phyloP scores from a whole-genome alignment of 2,113 vertebrate genomes.

The Lepisosteus oculatus region DNA sequence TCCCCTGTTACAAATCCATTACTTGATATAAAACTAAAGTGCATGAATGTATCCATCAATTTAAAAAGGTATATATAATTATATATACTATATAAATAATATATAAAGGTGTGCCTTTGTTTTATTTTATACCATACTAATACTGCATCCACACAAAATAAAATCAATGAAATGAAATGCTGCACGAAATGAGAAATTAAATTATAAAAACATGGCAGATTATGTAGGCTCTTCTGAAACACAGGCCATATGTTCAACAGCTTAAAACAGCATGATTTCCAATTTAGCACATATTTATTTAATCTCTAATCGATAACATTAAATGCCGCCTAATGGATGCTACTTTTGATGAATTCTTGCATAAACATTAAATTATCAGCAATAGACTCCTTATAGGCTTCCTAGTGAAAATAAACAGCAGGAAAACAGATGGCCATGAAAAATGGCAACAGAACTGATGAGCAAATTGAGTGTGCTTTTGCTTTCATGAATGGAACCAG shows the following conservation, averaged over 20 bases:
- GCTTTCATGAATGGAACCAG: neutral
- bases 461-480: neutral
- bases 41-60: conserved; percentile 2
- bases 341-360: conserved; percentile 2
- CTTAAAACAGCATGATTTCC: neutral
- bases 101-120: no score
- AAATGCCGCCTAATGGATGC: neutral
- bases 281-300: conserved; percentile 8
- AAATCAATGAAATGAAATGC: no score
- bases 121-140: no score
- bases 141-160: no score
- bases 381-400: neutral
- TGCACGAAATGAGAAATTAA: no score
- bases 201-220: neutral
- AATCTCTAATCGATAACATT: conserved; percentile 12
- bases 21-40: neutral
- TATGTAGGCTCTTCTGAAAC: neutral
- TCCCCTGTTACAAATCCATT: no score
- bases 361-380: neutral
- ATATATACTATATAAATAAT: no score
- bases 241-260: conserved; percentile 5
- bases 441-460: neutral
- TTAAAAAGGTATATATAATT: neutral
- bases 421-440: conserved; percentile 11
- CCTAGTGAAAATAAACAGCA: conserved; percentile 3